phyloP scores from a whole-genome alignment of 2,888 invertebrate species.

The Sarcophaga variegata region DNA sequence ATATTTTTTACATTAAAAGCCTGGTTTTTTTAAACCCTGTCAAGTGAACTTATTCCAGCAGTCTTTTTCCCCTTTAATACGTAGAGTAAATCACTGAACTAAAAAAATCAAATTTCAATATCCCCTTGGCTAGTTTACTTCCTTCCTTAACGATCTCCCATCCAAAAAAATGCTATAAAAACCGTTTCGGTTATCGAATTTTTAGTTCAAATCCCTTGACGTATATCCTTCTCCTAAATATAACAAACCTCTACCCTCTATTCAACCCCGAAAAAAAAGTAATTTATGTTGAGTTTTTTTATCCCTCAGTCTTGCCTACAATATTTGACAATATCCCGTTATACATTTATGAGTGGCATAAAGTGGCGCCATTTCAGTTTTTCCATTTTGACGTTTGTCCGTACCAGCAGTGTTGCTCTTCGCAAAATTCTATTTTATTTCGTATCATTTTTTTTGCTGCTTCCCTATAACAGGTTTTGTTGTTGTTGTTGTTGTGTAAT shows the following conservation, averaged over 20 bases:
- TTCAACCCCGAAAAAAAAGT: not conserved
- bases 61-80: too few species aligned
- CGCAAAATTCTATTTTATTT: constrained; percentile 23
- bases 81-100: not conserved
- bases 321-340: constrained; percentile 40
- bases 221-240: not conserved
- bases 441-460: not conserved
- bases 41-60: too few species aligned
- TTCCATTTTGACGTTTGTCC: constrained; percentile 47
- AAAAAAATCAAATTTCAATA: not conserved
- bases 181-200: not conserved
- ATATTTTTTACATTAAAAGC: too few species aligned
- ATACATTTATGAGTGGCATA: constrained; percentile 55
- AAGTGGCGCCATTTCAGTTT: constrained; percentile 58
- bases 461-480: constrained; percentile 6
- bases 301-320: not conserved
- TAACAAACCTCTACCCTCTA: not conserved
- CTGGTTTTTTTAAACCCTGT: too few species aligned
- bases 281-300: not conserved
- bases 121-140: not conserved
- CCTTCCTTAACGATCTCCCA: not conserved
- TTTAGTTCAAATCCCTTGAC: not conserved
- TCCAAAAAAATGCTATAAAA: not conserved
- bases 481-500: constrained; percentile 55
- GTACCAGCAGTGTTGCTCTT: constrained; percentile 28